Conservation (phyloP, 2,888 invertebrate species). For the Scaeva pyrastri region DNA sequence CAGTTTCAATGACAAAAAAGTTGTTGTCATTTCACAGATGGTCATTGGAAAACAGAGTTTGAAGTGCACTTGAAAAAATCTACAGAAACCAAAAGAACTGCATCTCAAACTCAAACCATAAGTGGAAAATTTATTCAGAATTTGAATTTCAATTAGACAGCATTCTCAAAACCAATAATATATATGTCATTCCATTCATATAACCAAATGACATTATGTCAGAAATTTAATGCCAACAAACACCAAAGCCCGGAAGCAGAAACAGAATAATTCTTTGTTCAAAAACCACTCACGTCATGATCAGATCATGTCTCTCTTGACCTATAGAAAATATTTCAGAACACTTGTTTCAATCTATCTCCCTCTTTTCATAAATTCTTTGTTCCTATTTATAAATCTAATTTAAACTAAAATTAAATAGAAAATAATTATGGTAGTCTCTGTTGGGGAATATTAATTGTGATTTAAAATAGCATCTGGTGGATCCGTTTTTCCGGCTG, state of each 20-base stretch:
- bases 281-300: constrained; percentile 3
- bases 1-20: neutral
- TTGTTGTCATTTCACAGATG: constrained; percentile 7
- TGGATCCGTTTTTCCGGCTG: constrained; percentile 3
- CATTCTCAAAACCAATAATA: neutral
- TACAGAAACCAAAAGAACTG: constrained; percentile 15
- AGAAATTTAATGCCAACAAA: neutral
- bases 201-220: neutral
- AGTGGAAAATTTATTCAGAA: constrained; percentile 39
- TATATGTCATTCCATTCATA: neutral
- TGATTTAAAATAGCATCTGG: constrained; percentile 47
- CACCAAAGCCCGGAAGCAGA: constrained; percentile 8
- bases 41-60: neutral
- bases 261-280: constrained; percentile 34
- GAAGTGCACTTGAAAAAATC: neutral
- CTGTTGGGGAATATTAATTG: constrained; percentile 31
- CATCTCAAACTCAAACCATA: constrained; percentile 40
- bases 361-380: neutral
- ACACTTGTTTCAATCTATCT: constrained; percentile 24
- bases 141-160: constrained; percentile 36
- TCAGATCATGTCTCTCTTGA: neutral
- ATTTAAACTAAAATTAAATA: constrained; percentile 25
- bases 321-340: constrained; percentile 20
- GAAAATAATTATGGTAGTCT: neutral
- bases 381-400: neutral